phyloP scores from a whole-genome alignment of 2,888 invertebrate genomes.

The Mythimna vitellina region DNA sequence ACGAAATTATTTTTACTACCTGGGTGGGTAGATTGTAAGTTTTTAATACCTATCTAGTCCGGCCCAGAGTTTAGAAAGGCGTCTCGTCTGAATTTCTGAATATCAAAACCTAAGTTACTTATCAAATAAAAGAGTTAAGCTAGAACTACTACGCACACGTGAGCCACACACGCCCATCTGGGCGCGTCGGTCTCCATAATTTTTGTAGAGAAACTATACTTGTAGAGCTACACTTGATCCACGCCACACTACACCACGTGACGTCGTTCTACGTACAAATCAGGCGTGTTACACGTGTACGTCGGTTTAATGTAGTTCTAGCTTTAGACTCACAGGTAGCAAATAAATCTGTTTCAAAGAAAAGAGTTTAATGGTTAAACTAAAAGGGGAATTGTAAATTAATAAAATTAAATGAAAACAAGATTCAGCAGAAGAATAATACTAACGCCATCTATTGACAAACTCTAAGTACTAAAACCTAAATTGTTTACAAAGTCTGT shows the following conservation, averaged over 20 bases:
- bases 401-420: not conserved
- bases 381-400: not conserved
- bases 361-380: not conserved
- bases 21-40: not conserved
- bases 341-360: not conserved
- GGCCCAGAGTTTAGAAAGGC: not conserved
- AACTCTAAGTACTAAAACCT: not conserved
- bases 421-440: not conserved
- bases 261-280: too few species aligned
- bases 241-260: too few species aligned
- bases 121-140: not conserved
- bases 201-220: too few species aligned
- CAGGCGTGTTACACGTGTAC: too few species aligned
- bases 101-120: not conserved
- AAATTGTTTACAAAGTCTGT: slow-evolving; percentile 16
- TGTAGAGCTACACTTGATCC: too few species aligned
- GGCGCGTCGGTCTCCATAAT: too few species aligned
- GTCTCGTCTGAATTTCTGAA: too few species aligned
- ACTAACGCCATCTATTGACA: slow-evolving; percentile 49
- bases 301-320: too few species aligned
- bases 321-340: not conserved
- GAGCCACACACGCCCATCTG: too few species aligned
- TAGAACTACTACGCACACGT: too few species aligned
- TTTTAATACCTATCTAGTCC: too few species aligned
- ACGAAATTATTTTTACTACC: not conserved